Conservation (phyloP, 2,113 vertebrate species). For the Xenopus tropicalis region UCB_Xtro_10.0 CM004444.2:129794001-129794500, state of each 20-base stretch:
- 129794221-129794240: conserved; percentile 90
- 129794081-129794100: neutral
- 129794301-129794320: conserved; percentile 10
- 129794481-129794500: no score
- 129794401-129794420: no score
- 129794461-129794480: no score
- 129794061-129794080: neutral
- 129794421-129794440: no score
- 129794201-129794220: conserved; percentile 88
- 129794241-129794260: conserved; percentile 93
- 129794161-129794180: conserved; percentile 92
- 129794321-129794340: neutral
- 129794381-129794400: no score
- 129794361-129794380: no score
- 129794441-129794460: no score
- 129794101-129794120: neutral
- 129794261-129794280: conserved; percentile 91
- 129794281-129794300: conserved; percentile 74
- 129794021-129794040: no score
- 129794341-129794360: neutral
- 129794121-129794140: conserved; percentile 93
- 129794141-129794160: conserved; percentile 83
- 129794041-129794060: neutral
- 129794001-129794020: no score
- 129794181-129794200: conserved; percentile 95